phyloP scores from a whole-genome alignment of 2,113 vertebrate genomes.

The Scalopus aquaticus region DNA sequence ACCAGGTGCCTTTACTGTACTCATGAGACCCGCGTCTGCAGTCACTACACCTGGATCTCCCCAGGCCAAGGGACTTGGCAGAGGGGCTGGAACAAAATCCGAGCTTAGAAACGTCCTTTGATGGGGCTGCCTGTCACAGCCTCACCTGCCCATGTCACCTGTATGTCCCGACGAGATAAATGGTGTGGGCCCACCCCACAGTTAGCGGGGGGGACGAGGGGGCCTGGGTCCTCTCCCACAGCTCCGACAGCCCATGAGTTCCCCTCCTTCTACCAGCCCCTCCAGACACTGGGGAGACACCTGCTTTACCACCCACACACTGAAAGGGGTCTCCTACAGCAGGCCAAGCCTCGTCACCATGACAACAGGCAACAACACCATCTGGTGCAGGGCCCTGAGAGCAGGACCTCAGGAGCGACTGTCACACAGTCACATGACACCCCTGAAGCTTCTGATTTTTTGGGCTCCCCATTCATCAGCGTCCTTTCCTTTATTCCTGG shows the following conservation, averaged over 20 bases:
- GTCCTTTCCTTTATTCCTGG: neutral
- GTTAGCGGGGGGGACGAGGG: neutral
- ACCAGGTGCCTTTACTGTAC: neutral
- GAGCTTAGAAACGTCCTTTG: neutral
- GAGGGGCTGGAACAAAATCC: neutral
- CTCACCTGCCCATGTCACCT: too few species aligned
- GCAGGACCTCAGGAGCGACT: neutral
- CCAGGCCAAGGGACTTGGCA: neutral
- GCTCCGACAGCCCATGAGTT: neutral
- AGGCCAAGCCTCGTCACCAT: neutral
- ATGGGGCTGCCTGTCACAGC: neutral
- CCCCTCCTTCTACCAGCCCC: neutral
- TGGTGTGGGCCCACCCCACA: neutral
- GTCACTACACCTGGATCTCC: too few species aligned
- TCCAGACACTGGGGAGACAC: neutral
- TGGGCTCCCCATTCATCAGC: neutral
- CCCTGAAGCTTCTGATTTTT: too few species aligned
- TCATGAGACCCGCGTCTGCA: fast-evolving
- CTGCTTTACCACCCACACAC: neutral
- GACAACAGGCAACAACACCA: neutral
- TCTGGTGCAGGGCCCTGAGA: neutral
- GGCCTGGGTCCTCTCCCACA: neutral
- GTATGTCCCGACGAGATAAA: neutral
- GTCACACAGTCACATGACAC: neutral
- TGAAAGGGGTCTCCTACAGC: neutral